phyloP scores from a whole-genome alignment of 2,888 invertebrate genomes.

The Clunio marinus region DNA sequence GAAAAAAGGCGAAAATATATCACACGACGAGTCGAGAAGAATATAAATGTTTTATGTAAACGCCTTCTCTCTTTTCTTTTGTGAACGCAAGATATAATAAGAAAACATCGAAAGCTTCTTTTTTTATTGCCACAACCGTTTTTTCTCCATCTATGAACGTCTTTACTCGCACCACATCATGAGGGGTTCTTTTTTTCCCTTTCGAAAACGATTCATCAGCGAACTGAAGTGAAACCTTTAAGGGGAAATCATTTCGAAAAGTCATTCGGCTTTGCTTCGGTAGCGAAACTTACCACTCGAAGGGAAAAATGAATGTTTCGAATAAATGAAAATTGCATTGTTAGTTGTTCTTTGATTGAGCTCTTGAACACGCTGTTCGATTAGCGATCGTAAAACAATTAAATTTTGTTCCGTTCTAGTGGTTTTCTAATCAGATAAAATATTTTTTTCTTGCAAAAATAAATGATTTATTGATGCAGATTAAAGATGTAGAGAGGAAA shows the following conservation, averaged over 20 bases:
- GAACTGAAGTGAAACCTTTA: slow-evolving; percentile 2
- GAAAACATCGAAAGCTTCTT: too few relatives aligned
- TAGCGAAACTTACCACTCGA: background rate
- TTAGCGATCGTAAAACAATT: slow-evolving; percentile 34
- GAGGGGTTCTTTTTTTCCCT: background rate
- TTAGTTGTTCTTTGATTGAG: slow-evolving; percentile 36
- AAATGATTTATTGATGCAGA: background rate
- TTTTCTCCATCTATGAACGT: background rate
- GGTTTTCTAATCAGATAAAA: background rate
- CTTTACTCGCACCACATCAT: background rate
- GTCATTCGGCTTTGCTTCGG: slow-evolving; percentile 7
- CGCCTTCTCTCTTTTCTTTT: slow-evolving; percentile 24
- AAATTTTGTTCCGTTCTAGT: slow-evolving; percentile 14
- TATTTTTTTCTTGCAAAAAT: background rate
- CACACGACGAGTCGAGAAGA: too few relatives aligned
- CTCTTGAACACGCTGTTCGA: slow-evolving; percentile 29
- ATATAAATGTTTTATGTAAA: slow-evolving; percentile 36
- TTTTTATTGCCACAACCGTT: too few relatives aligned
- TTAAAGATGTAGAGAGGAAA: background rate
- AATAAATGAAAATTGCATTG: slow-evolving; percentile 36
- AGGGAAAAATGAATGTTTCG: slow-evolving; percentile 26
- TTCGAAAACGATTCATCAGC: background rate
- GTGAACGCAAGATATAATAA: background rate
- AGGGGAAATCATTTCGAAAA: slow-evolving; percentile 28
- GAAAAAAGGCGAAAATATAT: slow-evolving; percentile 16